Base-by-base conservation (phyloP, 1,140 invertebrate genomes). In the Radopholus similis region DNA sequence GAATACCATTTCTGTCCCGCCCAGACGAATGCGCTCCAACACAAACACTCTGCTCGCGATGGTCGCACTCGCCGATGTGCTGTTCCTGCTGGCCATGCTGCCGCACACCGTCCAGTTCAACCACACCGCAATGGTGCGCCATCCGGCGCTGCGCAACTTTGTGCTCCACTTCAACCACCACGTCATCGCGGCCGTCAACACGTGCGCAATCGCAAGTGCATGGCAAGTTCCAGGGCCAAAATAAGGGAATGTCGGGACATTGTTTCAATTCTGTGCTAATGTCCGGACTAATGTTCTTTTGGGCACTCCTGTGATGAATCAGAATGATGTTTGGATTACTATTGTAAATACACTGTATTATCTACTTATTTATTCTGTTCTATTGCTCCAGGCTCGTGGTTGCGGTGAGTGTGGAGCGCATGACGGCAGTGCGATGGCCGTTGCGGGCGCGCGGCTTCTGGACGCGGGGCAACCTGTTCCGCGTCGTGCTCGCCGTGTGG, bases 311-410 rank as follows among this genome's bases (percentile, higher is more conserved):
- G n/a, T n/a, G n/a, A n/a, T n/a, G n/a, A n/a, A n/a, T n/a, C n/a
- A n/a, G n/a, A n/a, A n/a, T n/a, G n/a, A n/a, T n/a, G n/a, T n/a
- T n/a, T n/a, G n/a, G n/a, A n/a, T n/a, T n/a, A n/a, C n/a, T n/a
- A n/a, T n/a, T n/a, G n/a, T n/a, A n/a, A n/a, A n/a, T n/a, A n/a
- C n/a, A n/a, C n/a, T n/a, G n/a, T n/a, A n/a, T n/a, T n/a, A n/a
- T n/a, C n/a, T n/a, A n/a, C n/a, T n/a, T n/a, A n/a, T n/a, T n/a
- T n/a, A n/a, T n/a, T n/a, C n/a, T n/a, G n/a, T n/a, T n/a, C n/a
- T n/a, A n/a, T n/a, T n/a, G n/a, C n/a, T n/a, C n/a, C 35, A 75
- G 73, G 73, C 40, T 77, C 37, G 77, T 75, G 59, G 75, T 77
- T n/a, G 35, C 75, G 30, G 75, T 75, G 23, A 77, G 71, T 40